Evolutionary conservation across 1,140 invertebrate species (phyloP), one percentile per base, ranked within the genome.

Genomic region (Leptestheria dahalacensis): DNA sequence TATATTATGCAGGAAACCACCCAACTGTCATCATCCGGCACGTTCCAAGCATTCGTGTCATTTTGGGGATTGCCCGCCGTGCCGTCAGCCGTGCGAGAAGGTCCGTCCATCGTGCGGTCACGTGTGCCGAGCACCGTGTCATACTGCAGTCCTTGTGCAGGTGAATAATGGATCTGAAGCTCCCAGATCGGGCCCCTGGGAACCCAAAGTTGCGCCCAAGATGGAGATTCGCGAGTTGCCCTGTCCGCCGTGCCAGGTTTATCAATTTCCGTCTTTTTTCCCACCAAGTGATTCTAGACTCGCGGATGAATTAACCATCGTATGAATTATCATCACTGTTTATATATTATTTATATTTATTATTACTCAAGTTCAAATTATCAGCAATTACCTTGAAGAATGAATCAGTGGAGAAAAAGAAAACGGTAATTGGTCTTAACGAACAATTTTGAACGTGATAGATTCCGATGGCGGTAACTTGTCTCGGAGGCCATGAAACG

Each of bases 61-160:
- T 71, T 88, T 88, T 70, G 87, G 85, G 0, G 76, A 82, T 11
- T 96, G 91, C 73, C 90, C 90, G 9, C 79, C 84, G 0, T 96
- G 91, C 69, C 75, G 73, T 41, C 81, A 86, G 66, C 72, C 80
- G 15, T 95, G 91, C 71, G 73, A 72, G 0, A 81, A 84, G 65
- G 61, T 64, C 1, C 68, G 76, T 11, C 67, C 73, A 25, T 68
- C 65, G n/a, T 97, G 92, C 74, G 73, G 73, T 0, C 92, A 97
- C 71, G 68, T 71, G 0, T 96, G 91, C 72, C 76, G 78, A 48
- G 77, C 76, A 0, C 62, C 72, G 20, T 97, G 93, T 71, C 93
- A 96, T 71, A 80, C 83, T 28, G 82, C 83, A 65, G 83, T 92
- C 6, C 75, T 81, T 62, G 78, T 84, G 9, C 74, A 74, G 62